These are phyloP conservation scores for Zeus faber DNA, from an alignment of 2,113 vertebrate species.

Conservation along the genomic window DNA sequence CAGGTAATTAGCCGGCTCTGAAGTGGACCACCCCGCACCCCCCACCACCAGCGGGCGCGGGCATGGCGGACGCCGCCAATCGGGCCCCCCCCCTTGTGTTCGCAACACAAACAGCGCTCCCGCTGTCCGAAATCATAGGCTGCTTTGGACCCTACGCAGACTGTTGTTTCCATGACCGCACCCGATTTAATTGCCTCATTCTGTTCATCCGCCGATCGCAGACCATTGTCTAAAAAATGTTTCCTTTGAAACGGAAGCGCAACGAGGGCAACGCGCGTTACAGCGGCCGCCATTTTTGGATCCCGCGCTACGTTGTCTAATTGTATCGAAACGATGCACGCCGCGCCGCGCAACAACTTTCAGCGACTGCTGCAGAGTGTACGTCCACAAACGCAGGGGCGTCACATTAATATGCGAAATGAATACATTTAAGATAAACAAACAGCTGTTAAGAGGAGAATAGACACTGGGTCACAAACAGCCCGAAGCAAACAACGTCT, in stretches of 20 bases:
- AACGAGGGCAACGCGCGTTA: conserved; percentile 54
- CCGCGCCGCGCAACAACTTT: too few relatives aligned
- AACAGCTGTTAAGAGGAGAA: too few relatives aligned
- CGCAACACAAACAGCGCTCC: conserved; percentile 59
- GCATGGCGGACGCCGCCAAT: conserved; percentile 18
- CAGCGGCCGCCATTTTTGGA: conserved; percentile 49
- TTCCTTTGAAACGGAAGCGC: conserved; percentile 51
- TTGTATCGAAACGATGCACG: conserved; percentile 25
- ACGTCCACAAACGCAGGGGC: too few relatives aligned
- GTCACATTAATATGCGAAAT: too few relatives aligned
- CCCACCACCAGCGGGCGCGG: conserved; percentile 25
- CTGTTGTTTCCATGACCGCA: conserved; percentile 54
- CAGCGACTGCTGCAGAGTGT: too few relatives aligned
- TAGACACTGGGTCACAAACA: too few relatives aligned
- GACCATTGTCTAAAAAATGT: conserved; percentile 54
- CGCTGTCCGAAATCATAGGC: conserved; percentile 50
- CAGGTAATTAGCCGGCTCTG: conserved; percentile 57
- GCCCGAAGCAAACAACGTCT: too few relatives aligned
- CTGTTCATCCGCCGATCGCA: conserved; percentile 54
- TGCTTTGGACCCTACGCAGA: conserved; percentile 36
- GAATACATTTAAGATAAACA: too few relatives aligned
- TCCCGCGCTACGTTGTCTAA: conserved; percentile 30
- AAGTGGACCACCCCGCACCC: conserved; percentile 27
- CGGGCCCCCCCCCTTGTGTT: conserved; percentile 35
- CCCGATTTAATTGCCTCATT: conserved; percentile 60